Base-by-base conservation (phyloP, 2,888 invertebrate genomes). In the Muscina levida region DNA sequence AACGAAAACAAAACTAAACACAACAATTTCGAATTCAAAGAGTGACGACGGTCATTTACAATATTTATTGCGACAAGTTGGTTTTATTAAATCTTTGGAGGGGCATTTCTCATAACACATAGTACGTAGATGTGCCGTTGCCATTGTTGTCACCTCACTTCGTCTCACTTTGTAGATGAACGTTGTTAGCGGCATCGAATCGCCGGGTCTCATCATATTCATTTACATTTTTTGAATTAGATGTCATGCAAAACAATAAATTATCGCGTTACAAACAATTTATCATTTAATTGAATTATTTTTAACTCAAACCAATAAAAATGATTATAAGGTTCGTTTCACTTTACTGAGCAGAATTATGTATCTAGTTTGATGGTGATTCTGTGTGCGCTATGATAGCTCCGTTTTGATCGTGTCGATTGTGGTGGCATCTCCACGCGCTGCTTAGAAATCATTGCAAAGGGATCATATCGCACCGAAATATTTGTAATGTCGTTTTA, bases 251-350 rank as follows among this genome's bases (percentile, higher is more conserved):
- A 73, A 66, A 66, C 73, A 24, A 73, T 73, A 65, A 73, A 65
- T 73, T 73, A 66, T 66, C 6, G 57, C 44, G 62, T 67, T 72
- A 72, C 24, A 71, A 65, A 75, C 19, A 76, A 48, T 79, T 57
- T 72, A 56, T 75, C 42, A 65, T 72, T 70, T 72, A 79, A 72
- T 79, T 79, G 56, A 72, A 79, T 72, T 72, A 76, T 65, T 79
- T 68, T 79, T 70, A 65, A 65, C 72, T 22, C 39, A 76, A 57
- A 76, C 6, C 37, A 62, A 75, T 71, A 31, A 75, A 79, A 71
- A 11, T n/a, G 37, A 59, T 17, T 46, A 72, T 46, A 70, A 57
- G 59, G 46, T 72, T 67, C 72, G 31, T 31, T 31, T 3, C 4
- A 3, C n/a, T n/a, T n/a, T n/a, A n/a, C n/a, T n/a, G n/a, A n/a